A percentile compares a stretch with the other conserved stretches of the same genome.
phyloP scores from a whole-genome alignment of 92 coral and sea anemone species.

The Porites rus region DNA sequence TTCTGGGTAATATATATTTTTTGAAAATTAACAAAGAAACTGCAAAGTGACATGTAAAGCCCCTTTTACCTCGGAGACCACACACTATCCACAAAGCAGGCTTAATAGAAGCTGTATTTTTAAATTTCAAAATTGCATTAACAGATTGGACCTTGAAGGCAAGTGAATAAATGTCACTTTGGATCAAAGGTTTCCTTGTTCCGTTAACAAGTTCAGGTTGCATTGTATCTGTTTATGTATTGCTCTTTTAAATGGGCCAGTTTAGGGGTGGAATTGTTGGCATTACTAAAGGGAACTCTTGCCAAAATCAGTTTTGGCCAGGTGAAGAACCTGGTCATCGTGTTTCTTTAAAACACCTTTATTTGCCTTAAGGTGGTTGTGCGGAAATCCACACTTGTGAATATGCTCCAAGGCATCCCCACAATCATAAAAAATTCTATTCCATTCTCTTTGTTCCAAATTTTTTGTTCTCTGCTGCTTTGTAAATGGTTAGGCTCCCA shows the following conservation, averaged over 20 bases:
- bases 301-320: conserved; percentile 37
- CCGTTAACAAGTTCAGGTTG: conserved; percentile 44
- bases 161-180: conserved; percentile 41
- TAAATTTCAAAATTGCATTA: conserved; percentile 1
- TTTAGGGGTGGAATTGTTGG: conserved; percentile 8
- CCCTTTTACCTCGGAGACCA: too few species aligned
- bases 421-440: conserved; percentile 27
- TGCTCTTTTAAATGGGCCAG: conserved; percentile 14
- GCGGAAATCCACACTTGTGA: conserved; percentile 22
- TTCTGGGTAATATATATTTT: too few species aligned
- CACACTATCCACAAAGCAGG: not conserved
- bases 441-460: conserved; percentile 22
- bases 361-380: conserved; percentile 37
- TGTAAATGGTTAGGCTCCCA: conserved; percentile 39
- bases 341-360: conserved; percentile 38
- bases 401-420: conserved; percentile 52
- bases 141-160: conserved; percentile 33
- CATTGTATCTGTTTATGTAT: conserved; percentile 25
- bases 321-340: conserved; percentile 33
- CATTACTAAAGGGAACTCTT: conserved; percentile 26
- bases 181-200: conserved; percentile 30
- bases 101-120: not conserved
- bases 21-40: too few species aligned
- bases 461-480: conserved; percentile 23
- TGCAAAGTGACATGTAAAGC: too few species aligned